Percentiles rank a stretch among this genome's conserved stretches.
Evolutionary conservation across 2,113 vertebrate species (phyloP).

Genomic region (Podarcis raffonei): DNA sequence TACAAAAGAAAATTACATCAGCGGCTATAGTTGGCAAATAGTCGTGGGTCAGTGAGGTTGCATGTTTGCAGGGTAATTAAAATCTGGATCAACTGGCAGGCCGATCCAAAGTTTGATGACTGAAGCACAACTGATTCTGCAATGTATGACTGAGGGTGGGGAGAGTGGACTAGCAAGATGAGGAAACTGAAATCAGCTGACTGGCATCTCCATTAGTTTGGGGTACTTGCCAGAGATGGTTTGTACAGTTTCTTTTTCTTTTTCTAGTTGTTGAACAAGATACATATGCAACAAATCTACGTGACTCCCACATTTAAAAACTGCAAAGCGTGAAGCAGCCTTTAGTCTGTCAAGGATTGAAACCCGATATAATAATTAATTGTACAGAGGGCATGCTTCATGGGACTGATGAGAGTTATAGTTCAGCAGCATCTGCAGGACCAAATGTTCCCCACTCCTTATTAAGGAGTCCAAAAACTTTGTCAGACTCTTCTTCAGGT

Average conservation of each 20-base stretch:
- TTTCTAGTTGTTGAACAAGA: not conserved
- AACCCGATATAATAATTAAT: not conserved
- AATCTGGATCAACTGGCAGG: slow-evolving; percentile 7
- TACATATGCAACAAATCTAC: too few relatives aligned
- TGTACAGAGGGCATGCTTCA: not conserved
- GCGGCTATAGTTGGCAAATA: not conserved
- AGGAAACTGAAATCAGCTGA: not conserved
- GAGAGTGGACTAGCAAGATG: not conserved
- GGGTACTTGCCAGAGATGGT: not conserved
- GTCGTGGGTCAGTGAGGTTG: not conserved
- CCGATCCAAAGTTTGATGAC: not conserved
- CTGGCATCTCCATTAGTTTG: not conserved
- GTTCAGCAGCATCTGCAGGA: too few relatives aligned
- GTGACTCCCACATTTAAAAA: not conserved
- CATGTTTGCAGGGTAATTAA: slow-evolving; percentile 5
- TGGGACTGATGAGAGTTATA: too few relatives aligned
- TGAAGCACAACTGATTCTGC: slow-evolving; percentile 5
- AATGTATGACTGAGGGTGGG: not conserved
- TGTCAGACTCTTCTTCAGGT: too few relatives aligned
- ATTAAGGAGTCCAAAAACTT: too few relatives aligned
- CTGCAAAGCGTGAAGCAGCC: not conserved
- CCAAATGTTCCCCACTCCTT: too few relatives aligned
- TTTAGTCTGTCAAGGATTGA: too few relatives aligned
- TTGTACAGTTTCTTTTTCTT: not conserved
- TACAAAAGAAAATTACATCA: slow-evolving; percentile 5